phyloP scores from a whole-genome alignment of 2,888 invertebrate genomes.

The Watsonalla cultraria region DNA sequence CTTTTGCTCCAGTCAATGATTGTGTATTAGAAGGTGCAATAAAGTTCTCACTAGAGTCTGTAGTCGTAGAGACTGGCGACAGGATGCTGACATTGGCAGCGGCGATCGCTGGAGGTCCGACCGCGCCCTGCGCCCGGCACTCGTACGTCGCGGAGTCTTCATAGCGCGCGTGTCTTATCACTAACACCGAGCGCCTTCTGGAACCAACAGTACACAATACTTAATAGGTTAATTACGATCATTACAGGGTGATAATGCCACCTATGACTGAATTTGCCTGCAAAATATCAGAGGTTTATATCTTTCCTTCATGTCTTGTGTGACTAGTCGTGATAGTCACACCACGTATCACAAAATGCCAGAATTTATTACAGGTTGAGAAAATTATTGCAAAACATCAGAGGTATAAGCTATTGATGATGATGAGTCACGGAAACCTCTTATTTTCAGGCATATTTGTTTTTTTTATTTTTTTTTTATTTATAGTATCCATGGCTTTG shows the following conservation, averaged over 20 bases:
- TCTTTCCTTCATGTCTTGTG: too few species aligned
- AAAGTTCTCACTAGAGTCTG: constrained; percentile 63
- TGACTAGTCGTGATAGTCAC: neutral
- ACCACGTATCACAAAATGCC: too few species aligned
- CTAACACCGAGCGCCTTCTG: constrained; percentile 91
- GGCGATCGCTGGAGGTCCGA: constrained; percentile 78
- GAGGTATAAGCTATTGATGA: too few species aligned
- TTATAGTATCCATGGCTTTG: too few species aligned
- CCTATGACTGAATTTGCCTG: too few species aligned
- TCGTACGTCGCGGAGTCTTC: constrained; percentile 89
- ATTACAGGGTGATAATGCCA: neutral
- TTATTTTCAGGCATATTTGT: too few species aligned
- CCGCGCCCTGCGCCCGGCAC: constrained; percentile 87
- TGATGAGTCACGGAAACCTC: too few species aligned
- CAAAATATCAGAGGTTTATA: too few species aligned
- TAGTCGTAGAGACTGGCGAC: constrained; percentile 52
- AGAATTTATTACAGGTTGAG: too few species aligned
- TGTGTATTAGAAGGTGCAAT: neutral
- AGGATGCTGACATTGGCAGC: constrained; percentile 75
- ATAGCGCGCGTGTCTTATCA: constrained; percentile 85
- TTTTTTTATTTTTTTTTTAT: too few species aligned
- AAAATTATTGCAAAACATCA: too few species aligned
- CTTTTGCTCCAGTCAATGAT: neutral
- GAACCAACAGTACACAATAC: constrained; percentile 19
- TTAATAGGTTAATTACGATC: neutral